Evolutionary conservation across 2,888 invertebrate species (phyloP).

Genomic region (Limnephilus auricula): DNA sequence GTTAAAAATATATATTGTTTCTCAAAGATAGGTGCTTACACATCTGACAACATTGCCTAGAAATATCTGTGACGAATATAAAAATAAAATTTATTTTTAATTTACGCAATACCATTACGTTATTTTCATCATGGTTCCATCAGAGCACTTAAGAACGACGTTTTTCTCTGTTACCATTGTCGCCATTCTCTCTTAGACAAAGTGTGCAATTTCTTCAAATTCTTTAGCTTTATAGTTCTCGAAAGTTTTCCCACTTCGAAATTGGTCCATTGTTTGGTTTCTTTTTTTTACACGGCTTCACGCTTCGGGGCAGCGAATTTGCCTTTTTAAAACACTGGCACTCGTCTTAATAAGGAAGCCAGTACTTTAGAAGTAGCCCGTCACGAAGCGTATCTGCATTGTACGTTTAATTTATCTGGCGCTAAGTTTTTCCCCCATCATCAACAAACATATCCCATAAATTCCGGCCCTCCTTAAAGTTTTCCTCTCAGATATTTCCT

Average conservation of each 20-base stretch:
- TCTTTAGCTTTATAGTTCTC: background rate
- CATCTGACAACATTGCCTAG: background rate
- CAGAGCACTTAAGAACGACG: background rate
- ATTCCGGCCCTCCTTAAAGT: conserved; percentile 12
- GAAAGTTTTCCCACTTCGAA: background rate
- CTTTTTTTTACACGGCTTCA: background rate
- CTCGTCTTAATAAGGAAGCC: background rate
- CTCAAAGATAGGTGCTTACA: too few relatives aligned
- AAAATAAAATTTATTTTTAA: background rate
- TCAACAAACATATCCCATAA: conserved; percentile 29
- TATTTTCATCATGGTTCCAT: background rate
- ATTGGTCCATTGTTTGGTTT: background rate
- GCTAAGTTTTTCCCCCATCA: conserved; percentile 23
- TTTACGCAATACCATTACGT: background rate
- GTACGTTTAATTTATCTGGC: conserved; percentile 1
- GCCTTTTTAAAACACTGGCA: background rate
- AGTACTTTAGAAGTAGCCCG: background rate
- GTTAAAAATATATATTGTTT: too few relatives aligned
- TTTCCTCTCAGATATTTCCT: conserved; percentile 4
- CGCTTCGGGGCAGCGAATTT: background rate
- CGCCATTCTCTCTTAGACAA: background rate
- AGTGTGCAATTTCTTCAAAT: background rate
- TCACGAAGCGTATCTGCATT: conserved; percentile 14
- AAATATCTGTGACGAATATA: background rate
- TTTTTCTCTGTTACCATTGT: background rate